Conservation (phyloP, 2,113 vertebrate species). For the Naja naja region DNA sequence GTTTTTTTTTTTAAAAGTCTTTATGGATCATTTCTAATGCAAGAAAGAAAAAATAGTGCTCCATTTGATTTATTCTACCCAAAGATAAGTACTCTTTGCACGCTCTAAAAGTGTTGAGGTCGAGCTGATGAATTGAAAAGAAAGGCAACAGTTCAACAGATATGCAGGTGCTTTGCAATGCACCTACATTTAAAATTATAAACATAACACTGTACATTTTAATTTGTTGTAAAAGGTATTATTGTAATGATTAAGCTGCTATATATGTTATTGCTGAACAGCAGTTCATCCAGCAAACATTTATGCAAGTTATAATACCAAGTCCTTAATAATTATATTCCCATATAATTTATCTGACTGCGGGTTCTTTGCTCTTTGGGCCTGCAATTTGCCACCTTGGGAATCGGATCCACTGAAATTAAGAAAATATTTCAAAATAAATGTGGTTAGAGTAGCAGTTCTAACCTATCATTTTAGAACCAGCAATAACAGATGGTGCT, state of each 20-base stretch:
- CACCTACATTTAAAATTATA: constrained; percentile 33
- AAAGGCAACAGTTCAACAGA: constrained; percentile 46
- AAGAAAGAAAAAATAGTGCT: not conserved
- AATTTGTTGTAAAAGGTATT: constrained; percentile 61
- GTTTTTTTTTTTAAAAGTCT: no score
- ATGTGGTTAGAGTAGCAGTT: constrained; percentile 21
- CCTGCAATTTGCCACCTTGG: constrained; percentile 32
- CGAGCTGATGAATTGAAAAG: not conserved
- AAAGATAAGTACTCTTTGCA: not conserved
- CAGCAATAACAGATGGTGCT: not conserved
- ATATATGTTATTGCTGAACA: constrained; percentile 53
- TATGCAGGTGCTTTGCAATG: constrained; percentile 23
- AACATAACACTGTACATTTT: constrained; percentile 25
- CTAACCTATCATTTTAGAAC: constrained; percentile 12
- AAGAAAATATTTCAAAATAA: not conserved
- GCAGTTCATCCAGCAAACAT: constrained; percentile 57
- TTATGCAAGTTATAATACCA: constrained; percentile 51
- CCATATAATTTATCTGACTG: constrained; percentile 53
- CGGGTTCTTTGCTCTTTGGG: constrained; percentile 35
- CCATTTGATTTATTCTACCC: not conserved
- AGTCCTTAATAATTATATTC: constrained; percentile 32
- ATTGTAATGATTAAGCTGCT: constrained; percentile 57
- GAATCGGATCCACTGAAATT: not conserved
- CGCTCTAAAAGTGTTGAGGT: not conserved
- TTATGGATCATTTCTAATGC: not conserved